A percentile compares a stretch with the other conserved stretches of the same genome.
phyloP scores from a whole-genome alignment of 2,113 vertebrate species.

The Aldabrachelys gigantea region DNA sequence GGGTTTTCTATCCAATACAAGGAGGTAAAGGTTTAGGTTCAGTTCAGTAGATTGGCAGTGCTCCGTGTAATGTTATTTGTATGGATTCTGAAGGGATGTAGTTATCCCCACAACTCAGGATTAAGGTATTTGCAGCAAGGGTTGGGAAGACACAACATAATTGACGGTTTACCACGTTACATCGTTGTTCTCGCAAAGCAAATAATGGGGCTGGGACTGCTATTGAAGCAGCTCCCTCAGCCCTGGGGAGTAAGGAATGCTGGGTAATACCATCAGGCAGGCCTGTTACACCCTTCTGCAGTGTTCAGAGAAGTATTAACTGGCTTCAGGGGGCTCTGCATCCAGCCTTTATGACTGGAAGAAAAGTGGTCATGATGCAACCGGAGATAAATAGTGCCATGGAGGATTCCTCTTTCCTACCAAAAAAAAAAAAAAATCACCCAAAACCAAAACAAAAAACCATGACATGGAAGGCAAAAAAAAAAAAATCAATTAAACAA shows the following conservation, averaged over 20 bases:
- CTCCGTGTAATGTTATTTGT: background rate
- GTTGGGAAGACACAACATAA: background rate
- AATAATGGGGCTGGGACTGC: background rate
- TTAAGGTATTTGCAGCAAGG: background rate
- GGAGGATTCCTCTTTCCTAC: background rate
- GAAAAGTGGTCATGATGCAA: background rate
- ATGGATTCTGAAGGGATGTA: slow-evolving; percentile 8
- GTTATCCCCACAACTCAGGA: background rate
- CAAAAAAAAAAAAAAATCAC: too few species aligned
- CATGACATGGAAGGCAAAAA: background rate
- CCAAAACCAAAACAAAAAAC: background rate
- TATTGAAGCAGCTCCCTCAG: background rate
- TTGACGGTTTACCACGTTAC: background rate
- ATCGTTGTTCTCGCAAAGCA: background rate
- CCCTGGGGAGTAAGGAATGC: background rate
- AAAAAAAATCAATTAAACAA: background rate
- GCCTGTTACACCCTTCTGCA: background rate
- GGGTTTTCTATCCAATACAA: background rate
- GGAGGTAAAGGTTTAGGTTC: background rate
- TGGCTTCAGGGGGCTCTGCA: background rate
- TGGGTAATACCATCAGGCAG: background rate
- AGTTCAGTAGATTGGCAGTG: background rate
- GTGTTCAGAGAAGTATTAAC: background rate
- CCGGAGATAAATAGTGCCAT: background rate
- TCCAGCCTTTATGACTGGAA: background rate